Base-by-base conservation (phyloP, 23 tunicate species). In the Clavelina lepadiformis region DNA sequence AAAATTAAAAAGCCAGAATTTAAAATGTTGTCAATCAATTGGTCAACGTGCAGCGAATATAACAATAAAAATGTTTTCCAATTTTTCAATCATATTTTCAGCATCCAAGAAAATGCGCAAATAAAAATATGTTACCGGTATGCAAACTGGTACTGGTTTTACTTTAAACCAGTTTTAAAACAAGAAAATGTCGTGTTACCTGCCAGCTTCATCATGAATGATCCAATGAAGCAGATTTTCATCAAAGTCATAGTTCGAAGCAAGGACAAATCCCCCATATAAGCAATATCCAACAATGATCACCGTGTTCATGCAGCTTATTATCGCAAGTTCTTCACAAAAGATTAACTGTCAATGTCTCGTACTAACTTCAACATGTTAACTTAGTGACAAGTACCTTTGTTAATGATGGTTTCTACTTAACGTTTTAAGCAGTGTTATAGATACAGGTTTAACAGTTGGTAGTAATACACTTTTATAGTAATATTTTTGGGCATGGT, bases 181-280 rank as follows among this genome's bases (percentile, higher is more conserved):
- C n/a, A n/a, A n/a, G n/a, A n/a, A n/a, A n/a, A n/a, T n/a, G n/a
- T n/a, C n/a, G n/a, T n/a, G n/a, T n/a, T n/a, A 65, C 71, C 71
- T 44, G 15, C 82, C 82, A 31, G 64, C 65, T 65, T 76, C 82
- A 52, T 76, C 65, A 36, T 76, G 73, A 2, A 76, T 28, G 3
- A 76, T 32, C 82, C 82, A 76, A 30, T 54, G 53, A 8, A 66
- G 25, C 30, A 76, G 1, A 33, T 64, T 49, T 5, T 76, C 52
- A 26, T 65, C 65, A 24, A 51, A 46, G 7, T 62, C 5, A 51
- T 69, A 69, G 0, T 33, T 35, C 22, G 24, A 41, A 15, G 31
- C 71, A 2, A 65, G 28, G 23, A 65, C 45, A 3, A 41, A 31
- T 44, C 55, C 71, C 28, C 55, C 71, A 65, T 26, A 65, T n/a